Conservation (phyloP, 2,113 vertebrate genomes). For the Arothron firmamentum region DNA sequence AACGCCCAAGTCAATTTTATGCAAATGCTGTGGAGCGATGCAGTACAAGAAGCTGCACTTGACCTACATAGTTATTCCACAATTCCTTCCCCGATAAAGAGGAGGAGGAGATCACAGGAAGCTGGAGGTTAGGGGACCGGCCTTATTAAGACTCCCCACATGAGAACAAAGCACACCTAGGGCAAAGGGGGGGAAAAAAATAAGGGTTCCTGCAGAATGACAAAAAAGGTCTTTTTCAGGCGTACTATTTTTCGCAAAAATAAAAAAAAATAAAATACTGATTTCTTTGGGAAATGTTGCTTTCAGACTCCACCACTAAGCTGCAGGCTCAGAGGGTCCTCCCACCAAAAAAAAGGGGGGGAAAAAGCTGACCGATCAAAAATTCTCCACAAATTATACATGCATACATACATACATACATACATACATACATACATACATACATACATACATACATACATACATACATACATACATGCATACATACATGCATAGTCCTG, state of each 20-base stretch:
- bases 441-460: too few relatives aligned
- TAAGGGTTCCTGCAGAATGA: constrained; percentile 19
- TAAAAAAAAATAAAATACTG: too few relatives aligned
- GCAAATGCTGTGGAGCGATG: constrained; percentile 51
- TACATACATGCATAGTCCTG: too few relatives aligned
- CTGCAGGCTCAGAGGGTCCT: constrained; percentile 29
- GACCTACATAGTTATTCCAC: constrained; percentile 66
- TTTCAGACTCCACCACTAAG: not conserved
- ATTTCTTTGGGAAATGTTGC: too few relatives aligned
- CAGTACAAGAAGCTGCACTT: constrained; percentile 59
- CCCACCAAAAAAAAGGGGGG: constrained; percentile 22
- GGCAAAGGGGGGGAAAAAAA: constrained; percentile 11
- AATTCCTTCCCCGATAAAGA: constrained; percentile 43
- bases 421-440: too few relatives aligned
- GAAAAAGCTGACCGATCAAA: constrained; percentile 11
- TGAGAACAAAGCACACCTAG: constrained; percentile 37
- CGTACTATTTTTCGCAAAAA: constrained; percentile 22
- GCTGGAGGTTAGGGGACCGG: constrained; percentile 35
- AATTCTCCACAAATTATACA: constrained; percentile 68
- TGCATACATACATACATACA: too few relatives aligned
- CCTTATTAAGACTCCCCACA: constrained; percentile 37
- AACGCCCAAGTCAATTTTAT: constrained; percentile 51
- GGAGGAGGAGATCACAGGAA: constrained; percentile 55
- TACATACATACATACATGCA: too few relatives aligned
- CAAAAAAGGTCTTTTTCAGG: not conserved